Conservation (phyloP, 1,140 invertebrate genomes). For the Musca domestica region DNA sequence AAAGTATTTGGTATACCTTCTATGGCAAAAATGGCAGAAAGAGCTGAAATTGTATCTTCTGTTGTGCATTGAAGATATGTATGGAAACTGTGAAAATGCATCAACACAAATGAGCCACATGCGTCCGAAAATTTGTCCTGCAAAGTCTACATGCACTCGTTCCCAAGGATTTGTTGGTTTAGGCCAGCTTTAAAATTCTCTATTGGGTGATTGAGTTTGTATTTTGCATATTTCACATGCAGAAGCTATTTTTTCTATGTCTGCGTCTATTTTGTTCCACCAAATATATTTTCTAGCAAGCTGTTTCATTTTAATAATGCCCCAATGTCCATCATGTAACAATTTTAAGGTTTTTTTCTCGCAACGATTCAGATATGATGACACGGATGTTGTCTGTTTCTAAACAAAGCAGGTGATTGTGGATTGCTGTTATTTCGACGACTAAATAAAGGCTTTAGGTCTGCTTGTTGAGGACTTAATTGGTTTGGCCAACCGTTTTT, state of each 20-base stretch:
- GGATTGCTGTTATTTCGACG: neutral
- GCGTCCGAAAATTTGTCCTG: slow-evolving; percentile 28
- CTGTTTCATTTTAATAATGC: slow-evolving; percentile 53
- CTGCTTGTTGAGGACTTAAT: neutral
- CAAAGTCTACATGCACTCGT: slow-evolving; percentile 38
- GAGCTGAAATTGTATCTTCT: slow-evolving; percentile 18
- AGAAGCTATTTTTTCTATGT: slow-evolving; percentile 37
- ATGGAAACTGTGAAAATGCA: slow-evolving; percentile 29
- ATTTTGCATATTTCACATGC: slow-evolving; percentile 17
- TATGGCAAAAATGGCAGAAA: slow-evolving; percentile 31
- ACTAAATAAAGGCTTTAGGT: slow-evolving; percentile 16
- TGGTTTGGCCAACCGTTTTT: slow-evolving; percentile 11
- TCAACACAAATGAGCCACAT: slow-evolving; percentile 29
- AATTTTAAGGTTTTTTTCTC: slow-evolving; percentile 36
- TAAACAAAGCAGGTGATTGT: slow-evolving; percentile 39
- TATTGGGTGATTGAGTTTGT: neutral
- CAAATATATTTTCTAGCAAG: slow-evolving; percentile 46
- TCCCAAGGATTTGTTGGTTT: slow-evolving; percentile 36
- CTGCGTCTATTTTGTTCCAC: slow-evolving; percentile 51
- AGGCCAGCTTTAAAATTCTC: slow-evolving; percentile 18
- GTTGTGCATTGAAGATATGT: slow-evolving; percentile 23
- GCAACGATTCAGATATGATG: slow-evolving; percentile 28
- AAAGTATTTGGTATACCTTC: slow-evolving; percentile 36
- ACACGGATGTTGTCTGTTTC: slow-evolving; percentile 29
- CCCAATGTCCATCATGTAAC: slow-evolving; percentile 50